A percentile compares a stretch with the other conserved stretches of the same genome.
phyloP scores from a whole-genome alignment of 2,797 vertebrate genomes.

The Botia almorhae region DNA sequence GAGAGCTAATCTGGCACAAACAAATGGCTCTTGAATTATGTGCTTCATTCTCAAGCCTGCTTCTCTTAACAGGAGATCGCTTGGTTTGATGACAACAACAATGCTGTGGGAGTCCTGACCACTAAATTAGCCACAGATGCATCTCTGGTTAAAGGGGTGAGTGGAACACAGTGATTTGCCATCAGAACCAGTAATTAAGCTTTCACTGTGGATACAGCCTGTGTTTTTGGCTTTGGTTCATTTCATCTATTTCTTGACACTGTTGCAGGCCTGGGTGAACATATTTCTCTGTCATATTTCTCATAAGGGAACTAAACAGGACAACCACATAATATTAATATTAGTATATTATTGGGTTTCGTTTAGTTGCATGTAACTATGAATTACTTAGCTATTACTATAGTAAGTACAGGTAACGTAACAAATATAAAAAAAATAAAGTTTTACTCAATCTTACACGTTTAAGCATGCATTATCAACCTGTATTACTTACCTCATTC shows the following conservation, averaged over 20 bases:
- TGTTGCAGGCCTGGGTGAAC: neutral
- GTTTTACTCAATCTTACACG: too few species aligned
- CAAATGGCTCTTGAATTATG: constrained; percentile 10
- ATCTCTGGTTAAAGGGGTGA: constrained; percentile 80
- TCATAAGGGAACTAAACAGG: too few species aligned
- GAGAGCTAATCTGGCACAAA: constrained; percentile 28
- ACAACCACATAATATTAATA: too few species aligned
- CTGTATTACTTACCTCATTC: neutral
- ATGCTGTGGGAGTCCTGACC: constrained; percentile 77
- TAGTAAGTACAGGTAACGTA: too few species aligned
- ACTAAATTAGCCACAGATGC: constrained; percentile 83
- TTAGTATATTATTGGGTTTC: too few species aligned
- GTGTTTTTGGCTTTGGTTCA: constrained; percentile 43
- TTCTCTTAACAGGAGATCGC: constrained; percentile 68
- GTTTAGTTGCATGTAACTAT: too few species aligned
- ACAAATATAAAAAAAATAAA: too few species aligned
- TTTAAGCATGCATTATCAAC: too few species aligned
- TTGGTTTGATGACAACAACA: constrained; percentile 82
- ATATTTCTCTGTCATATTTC: neutral
- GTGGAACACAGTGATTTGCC: constrained; percentile 61
- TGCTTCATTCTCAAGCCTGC: constrained; percentile 18
- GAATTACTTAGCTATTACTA: too few species aligned
- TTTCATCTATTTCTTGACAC: constrained; percentile 35
- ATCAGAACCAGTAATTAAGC: constrained; percentile 42
- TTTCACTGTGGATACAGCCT: constrained; percentile 37